Evolutionary conservation across 2,113 vertebrate species (phyloP).

Genomic region (Labeo rohita): DNA sequence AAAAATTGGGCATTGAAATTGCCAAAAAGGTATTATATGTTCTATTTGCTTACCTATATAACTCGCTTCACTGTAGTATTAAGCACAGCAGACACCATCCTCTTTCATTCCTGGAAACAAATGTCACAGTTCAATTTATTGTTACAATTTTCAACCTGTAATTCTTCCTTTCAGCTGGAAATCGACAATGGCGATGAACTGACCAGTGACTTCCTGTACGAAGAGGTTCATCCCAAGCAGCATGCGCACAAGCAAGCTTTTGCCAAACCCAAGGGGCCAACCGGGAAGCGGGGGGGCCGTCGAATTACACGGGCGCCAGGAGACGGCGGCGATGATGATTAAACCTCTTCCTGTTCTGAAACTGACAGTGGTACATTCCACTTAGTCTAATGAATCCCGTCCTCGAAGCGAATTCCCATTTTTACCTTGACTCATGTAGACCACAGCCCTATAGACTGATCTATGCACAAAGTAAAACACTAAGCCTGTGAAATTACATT

Average conservation of each 20-base stretch:
- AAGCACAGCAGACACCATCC: not conserved
- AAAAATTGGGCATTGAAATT: slow-evolving; percentile 80
- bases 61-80: not conserved
- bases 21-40: slow-evolving; percentile 79
- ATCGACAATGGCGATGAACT: slow-evolving; percentile 87
- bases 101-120: not conserved
- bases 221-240: slow-evolving; percentile 88
- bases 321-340: slow-evolving; percentile 68
- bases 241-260: slow-evolving; percentile 86
- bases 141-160: not conserved
- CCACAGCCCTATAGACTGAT: slow-evolving; percentile 42
- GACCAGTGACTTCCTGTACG: slow-evolving; percentile 87
- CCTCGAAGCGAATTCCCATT: slow-evolving; percentile 15
- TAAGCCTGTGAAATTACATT: slow-evolving; percentile 40
- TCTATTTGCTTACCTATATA: not conserved
- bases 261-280: slow-evolving; percentile 86
- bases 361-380: slow-evolving; percentile 47
- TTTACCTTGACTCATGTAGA: slow-evolving; percentile 40
- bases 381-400: slow-evolving; percentile 22
- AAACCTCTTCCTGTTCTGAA: slow-evolving; percentile 27
- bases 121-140: not conserved
- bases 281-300: slow-evolving; percentile 83
- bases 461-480: slow-evolving; percentile 48
- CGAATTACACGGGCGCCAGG: slow-evolving; percentile 83
- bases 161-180: slow-evolving; percentile 77